phyloP scores from a whole-genome alignment of 2,113 vertebrate genomes.

The Herpailurus yagouaroundi region DNA sequence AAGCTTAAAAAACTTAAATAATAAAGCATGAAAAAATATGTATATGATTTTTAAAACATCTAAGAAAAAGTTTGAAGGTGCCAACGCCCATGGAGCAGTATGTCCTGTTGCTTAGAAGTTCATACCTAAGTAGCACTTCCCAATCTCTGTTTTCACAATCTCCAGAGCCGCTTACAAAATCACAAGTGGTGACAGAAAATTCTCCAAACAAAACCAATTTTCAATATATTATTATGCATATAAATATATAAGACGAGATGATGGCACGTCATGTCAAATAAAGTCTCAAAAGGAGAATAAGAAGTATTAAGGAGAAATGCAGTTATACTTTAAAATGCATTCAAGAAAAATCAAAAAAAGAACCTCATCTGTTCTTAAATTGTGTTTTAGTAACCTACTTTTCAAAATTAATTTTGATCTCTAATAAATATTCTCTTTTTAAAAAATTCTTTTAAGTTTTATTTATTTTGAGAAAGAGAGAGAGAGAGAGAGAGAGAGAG shows the following conservation, averaged over 20 bases:
- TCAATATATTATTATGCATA: neutral
- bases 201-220: constrained; percentile 34
- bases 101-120: constrained; percentile 33
- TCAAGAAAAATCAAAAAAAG: constrained; percentile 27
- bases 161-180: neutral
- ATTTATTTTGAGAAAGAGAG: too few species aligned
- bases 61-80: constrained; percentile 61
- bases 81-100: neutral
- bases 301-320: neutral
- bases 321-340: neutral
- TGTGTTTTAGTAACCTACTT: constrained; percentile 3
- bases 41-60: constrained; percentile 56
- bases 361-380: neutral
- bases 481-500: too few species aligned
- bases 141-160: constrained; percentile 23
- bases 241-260: neutral
- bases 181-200: constrained; percentile 43
- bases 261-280: neutral
- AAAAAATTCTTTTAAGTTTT: neutral
- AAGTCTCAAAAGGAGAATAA: constrained; percentile 42
- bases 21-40: constrained; percentile 54
- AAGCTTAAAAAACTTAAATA: constrained; percentile 67
- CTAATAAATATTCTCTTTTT: constrained; percentile 53
- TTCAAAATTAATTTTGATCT: constrained; percentile 57
- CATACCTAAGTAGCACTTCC: neutral